Evolutionary conservation across 2,888 invertebrate genomes (phyloP).

Genomic region (Ennomos quercinarius): DNA sequence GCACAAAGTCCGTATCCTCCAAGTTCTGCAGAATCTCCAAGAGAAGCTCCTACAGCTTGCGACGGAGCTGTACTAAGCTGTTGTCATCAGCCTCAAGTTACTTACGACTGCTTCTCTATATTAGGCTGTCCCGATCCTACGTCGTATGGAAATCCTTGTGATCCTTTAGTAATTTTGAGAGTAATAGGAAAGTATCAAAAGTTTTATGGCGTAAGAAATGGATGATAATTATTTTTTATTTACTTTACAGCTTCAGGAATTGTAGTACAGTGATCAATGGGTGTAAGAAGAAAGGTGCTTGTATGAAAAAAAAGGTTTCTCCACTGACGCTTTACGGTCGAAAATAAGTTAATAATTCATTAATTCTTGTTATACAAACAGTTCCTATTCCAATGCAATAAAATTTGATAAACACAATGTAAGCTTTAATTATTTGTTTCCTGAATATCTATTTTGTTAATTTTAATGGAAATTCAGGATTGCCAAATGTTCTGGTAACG

Average conservation of each 20-base stretch:
- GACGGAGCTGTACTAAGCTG: slow-evolving; percentile 69
- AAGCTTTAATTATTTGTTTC: too few species aligned
- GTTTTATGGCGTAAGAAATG: slow-evolving; percentile 57
- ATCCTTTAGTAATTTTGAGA: slow-evolving; percentile 52
- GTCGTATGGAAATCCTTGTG: slow-evolving; percentile 65
- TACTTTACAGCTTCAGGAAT: background rate
- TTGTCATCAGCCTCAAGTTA: slow-evolving; percentile 61
- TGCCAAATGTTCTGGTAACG: too few species aligned
- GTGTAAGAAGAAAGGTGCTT: background rate
- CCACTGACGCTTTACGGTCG: too few species aligned
- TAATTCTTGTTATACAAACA: background rate
- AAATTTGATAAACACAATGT: background rate
- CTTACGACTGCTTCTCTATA: slow-evolving; percentile 62
- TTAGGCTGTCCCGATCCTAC: slow-evolving; percentile 77
- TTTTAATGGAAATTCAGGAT: too few species aligned
- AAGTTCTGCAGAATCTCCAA: slow-evolving; percentile 20
- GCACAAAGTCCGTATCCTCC: slow-evolving; percentile 23
- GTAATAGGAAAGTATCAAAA: slow-evolving; percentile 62
- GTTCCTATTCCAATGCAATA: slow-evolving; percentile 10
- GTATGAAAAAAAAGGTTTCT: background rate
- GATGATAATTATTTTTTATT: slow-evolving; percentile 34
- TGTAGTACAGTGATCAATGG: background rate
- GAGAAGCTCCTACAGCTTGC: slow-evolving; percentile 53
- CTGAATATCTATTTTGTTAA: too few species aligned
- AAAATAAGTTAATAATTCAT: too few species aligned